Evolutionary conservation across 2,888 invertebrate genomes (phyloP).

Genomic region (Nephrotoma appendiculata): DNA sequence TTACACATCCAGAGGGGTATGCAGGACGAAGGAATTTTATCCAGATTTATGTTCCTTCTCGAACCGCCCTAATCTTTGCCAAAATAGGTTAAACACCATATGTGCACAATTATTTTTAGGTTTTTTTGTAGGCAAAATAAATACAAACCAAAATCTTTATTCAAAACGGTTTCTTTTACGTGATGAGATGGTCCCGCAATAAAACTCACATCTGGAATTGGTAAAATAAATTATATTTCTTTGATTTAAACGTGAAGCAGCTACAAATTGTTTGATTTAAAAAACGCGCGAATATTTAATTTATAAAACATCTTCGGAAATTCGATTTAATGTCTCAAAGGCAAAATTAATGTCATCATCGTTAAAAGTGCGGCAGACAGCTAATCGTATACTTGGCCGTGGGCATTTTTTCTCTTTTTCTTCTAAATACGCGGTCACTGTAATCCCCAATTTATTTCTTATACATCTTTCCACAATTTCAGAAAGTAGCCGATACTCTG

Average conservation of each 20-base stretch:
- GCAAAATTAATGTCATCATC: slow-evolving; percentile 42
- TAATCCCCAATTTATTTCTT: slow-evolving; percentile 50
- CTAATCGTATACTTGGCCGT: slow-evolving; percentile 57
- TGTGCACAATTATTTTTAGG: neutral
- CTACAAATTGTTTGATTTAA: neutral
- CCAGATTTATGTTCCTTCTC: slow-evolving; percentile 57
- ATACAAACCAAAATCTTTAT: neutral
- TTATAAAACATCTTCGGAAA: slow-evolving; percentile 26
- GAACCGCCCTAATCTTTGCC: slow-evolving; percentile 54
- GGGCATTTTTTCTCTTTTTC: slow-evolving; percentile 48
- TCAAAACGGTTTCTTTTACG: slow-evolving; percentile 5
- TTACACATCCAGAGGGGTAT: slow-evolving; percentile 51
- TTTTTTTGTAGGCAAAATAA: neutral
- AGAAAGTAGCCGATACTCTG: slow-evolving; percentile 40
- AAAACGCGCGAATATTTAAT: neutral
- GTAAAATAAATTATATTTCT: neutral
- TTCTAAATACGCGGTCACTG: slow-evolving; percentile 53
- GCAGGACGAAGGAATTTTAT: slow-evolving; percentile 49
- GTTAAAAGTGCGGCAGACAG: slow-evolving; percentile 48
- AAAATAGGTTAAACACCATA: slow-evolving; percentile 14
- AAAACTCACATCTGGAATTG: neutral
- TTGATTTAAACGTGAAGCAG: neutral
- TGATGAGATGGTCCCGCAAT: neutral
- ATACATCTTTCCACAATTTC: slow-evolving; percentile 49
- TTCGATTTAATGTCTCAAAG: slow-evolving; percentile 29